Conservation (phyloP, 2,797 vertebrate species). For the Darevskia nairensis region DNA sequence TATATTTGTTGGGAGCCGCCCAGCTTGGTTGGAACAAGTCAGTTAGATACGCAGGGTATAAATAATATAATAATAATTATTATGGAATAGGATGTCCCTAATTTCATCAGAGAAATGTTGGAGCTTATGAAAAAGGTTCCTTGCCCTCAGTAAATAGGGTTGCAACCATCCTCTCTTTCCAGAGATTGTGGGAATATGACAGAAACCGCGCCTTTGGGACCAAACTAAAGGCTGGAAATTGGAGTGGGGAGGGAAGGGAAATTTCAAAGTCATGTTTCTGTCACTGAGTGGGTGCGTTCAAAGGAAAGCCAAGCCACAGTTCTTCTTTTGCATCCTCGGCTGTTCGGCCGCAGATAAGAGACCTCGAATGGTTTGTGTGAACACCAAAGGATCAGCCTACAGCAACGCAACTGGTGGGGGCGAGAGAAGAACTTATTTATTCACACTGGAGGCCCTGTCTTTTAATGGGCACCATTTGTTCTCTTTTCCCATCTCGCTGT, state of each 20-base stretch:
- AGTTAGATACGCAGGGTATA: too few species aligned
- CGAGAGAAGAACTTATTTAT: slow-evolving; percentile 3
- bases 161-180: not conserved
- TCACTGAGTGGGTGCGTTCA: slow-evolving; percentile 31
- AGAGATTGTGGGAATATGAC: not conserved
- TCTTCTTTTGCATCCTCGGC: slow-evolving; percentile 56
- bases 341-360: slow-evolving; percentile 69
- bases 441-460: slow-evolving; percentile 10
- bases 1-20: too few species aligned
- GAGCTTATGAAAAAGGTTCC: too few species aligned
- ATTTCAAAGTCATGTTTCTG: slow-evolving; percentile 49
- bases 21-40: too few species aligned
- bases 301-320: slow-evolving; percentile 38
- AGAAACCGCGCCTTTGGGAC: not conserved
- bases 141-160: too few species aligned
- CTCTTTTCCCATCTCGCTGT: slow-evolving; percentile 13
- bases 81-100: too few species aligned
- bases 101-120: too few species aligned
- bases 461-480: slow-evolving; percentile 66
- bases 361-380: slow-evolving; percentile 61
- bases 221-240: not conserved
- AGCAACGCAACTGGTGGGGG: slow-evolving; percentile 50
- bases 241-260: slow-evolving; percentile 35
- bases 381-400: slow-evolving; percentile 63
- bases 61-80: too few species aligned